Evolutionary conservation across 2,797 vertebrate species (phyloP).

Genomic region (Tangara arthus): DNA sequence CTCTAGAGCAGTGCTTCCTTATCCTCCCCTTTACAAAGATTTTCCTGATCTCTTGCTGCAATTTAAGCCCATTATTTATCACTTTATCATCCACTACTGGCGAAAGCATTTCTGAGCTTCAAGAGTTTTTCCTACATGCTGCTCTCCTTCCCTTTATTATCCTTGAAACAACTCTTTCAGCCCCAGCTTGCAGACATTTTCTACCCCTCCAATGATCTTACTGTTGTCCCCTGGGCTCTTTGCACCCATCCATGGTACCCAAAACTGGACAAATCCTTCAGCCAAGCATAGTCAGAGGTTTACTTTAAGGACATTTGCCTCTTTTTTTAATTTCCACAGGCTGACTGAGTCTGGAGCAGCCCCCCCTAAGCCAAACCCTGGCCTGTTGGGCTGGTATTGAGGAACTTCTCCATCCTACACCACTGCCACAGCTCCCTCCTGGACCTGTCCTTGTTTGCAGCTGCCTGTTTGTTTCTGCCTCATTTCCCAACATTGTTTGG

Average conservation of each 20-base stretch:
- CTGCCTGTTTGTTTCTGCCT: neutral
- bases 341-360: neutral
- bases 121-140: neutral
- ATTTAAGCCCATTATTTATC: neutral
- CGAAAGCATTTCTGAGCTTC: neutral
- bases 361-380: neutral
- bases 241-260: rapidly evolving
- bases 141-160: neutral
- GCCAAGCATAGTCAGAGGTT: neutral
- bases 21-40: neutral
- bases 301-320: neutral
- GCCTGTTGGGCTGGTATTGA: rapidly evolving
- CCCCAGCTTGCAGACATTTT: neutral
- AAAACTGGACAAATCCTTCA: neutral
- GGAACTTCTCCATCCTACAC: neutral
- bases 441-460: neutral
- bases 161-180: neutral
- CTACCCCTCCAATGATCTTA: neutral
- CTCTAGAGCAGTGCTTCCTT: neutral
- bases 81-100: neutral
- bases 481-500: neutral
- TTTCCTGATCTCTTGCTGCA: neutral
- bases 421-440: rapidly evolving
- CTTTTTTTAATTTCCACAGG: neutral
- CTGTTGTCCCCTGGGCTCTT: neutral